Evolutionary conservation across 2,113 vertebrate genomes (phyloP), one percentile per base, ranked within the genome.

Genomic region (Misgurnus anguillicaudatus): DNA sequence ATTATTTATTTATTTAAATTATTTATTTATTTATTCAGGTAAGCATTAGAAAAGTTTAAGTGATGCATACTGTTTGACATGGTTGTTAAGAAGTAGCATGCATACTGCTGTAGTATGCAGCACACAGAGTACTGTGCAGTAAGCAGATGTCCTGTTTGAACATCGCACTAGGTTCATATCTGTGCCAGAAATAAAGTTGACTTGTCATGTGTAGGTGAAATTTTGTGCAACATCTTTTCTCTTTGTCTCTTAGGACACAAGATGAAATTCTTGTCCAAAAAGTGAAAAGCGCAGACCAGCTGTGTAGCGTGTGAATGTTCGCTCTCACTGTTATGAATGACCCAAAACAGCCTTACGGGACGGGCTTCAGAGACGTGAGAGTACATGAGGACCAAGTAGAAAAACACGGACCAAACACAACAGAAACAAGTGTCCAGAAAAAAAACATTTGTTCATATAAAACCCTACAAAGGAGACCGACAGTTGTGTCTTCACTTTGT

Each of bases 231-330:
- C 17, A 5, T 75, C 19, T 38, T 47, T 60, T 19, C 73, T 68
- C 0, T 72, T 17, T 75, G 4, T 68, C 82, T 89, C 83, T 47
- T 67, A 94, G 92, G 92, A 80, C 91, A 90, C 86, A 94, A 93
- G 81, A 94, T 94, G 90, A 94, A 94, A 81, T 93, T 94, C 77
- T 90, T 93, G n/a, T 94, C 92, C 66, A 94, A 93, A 84, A 93
- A 92, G 86, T 93, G 86, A 93, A 41, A 51, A 21, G 14, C 11
- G 17, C 19, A 38, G 9, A 9, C 9, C 19, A 66, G 9, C 39
- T 17, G n/a, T 11, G 39, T 21, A 10, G 3, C 6, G 48, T 42
- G 17, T 10, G 63, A n/a, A 42, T 65, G 39, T 42, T 66, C 3
- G 9, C 61, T 19, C 13, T 64, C 42, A 76, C 51, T 31, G 39